These are phyloP conservation scores for Psittacula derbiana DNA, from an alignment of 2,797 vertebrate genomes.

Conservation along the genomic window DNA sequence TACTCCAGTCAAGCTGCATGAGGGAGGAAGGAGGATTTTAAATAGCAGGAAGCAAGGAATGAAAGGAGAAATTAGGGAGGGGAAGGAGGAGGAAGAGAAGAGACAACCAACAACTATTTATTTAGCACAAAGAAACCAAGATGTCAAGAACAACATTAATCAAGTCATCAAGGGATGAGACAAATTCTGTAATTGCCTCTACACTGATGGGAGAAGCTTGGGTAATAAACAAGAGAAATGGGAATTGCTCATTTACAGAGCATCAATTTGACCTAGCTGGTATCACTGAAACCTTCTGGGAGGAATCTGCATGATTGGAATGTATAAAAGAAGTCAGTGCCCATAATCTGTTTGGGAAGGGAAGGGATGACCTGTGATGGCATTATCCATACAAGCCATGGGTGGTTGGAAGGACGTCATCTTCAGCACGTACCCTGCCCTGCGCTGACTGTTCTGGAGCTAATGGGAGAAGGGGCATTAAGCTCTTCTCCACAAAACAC, in stretches of 20 bases:
- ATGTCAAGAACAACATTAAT: neutral
- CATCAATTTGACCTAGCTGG: slow-evolving; percentile 3
- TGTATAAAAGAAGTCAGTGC: neutral
- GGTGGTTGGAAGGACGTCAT: neutral
- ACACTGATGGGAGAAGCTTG: neutral
- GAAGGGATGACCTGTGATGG: neutral
- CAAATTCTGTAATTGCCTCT: slow-evolving; percentile 24
- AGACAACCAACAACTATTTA: neutral
- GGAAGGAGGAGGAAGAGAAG: neutral
- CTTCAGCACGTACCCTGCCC: neutral
- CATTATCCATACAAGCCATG: accelerated
- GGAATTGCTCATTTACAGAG: slow-evolving; percentile 31
- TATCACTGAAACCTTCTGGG: neutral
- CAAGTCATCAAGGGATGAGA: neutral
- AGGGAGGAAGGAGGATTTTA: neutral
- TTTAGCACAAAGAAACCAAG: neutral
- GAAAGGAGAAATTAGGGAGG: neutral
- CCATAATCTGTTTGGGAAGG: neutral
- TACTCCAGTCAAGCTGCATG: neutral
- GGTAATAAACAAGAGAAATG: slow-evolving; percentile 29
- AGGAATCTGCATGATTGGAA: neutral
- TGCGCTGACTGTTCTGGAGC: neutral
- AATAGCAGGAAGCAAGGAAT: neutral
- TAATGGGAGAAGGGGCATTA: neutral
- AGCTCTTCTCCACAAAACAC: neutral